phyloP scores from a whole-genome alignment of 2,797 vertebrate species.

The Triplophysa bombifrons region DNA sequence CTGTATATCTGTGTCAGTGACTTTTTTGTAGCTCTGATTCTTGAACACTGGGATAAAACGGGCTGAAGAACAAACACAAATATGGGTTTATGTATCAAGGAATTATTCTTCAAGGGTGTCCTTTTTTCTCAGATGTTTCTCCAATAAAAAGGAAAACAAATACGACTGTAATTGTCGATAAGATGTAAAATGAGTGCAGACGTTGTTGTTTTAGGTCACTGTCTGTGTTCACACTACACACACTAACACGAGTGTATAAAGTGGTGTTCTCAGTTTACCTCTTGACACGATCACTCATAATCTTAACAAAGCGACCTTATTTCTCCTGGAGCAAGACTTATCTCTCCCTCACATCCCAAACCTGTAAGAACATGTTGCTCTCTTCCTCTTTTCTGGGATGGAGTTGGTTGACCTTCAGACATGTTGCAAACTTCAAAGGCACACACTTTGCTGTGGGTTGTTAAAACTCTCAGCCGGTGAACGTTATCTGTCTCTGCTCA shows the following conservation, averaged over 20 bases:
- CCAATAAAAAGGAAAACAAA: too few species aligned
- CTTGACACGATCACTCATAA: background rate
- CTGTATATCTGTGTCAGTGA: background rate
- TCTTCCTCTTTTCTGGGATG: conserved; percentile 32
- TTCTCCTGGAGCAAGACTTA: conserved; percentile 11
- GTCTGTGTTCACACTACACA: background rate
- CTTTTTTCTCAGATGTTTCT: too few species aligned
- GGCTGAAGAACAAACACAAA: background rate
- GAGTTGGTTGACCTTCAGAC: conserved; percentile 47
- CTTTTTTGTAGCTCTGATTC: background rate
- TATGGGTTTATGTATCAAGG: background rate
- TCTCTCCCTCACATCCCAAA: conserved; percentile 23
- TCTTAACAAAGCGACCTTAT: conserved; percentile 8
- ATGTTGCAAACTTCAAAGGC: conserved; percentile 57
- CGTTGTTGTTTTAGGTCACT: background rate
- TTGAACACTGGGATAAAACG: background rate
- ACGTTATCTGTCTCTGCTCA: conserved; percentile 47
- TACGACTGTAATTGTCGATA: too few species aligned
- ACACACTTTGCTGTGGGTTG: conserved; percentile 46
- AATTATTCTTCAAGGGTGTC: background rate
- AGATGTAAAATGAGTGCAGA: too few species aligned
- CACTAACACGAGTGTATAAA: background rate
- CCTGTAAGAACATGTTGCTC: conserved; percentile 37
- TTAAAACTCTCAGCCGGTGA: conserved; percentile 38
- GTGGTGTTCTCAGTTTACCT: background rate